Evolutionary conservation across 2,888 invertebrate genomes (phyloP).

Genomic region (Heliconius sara): DNA sequence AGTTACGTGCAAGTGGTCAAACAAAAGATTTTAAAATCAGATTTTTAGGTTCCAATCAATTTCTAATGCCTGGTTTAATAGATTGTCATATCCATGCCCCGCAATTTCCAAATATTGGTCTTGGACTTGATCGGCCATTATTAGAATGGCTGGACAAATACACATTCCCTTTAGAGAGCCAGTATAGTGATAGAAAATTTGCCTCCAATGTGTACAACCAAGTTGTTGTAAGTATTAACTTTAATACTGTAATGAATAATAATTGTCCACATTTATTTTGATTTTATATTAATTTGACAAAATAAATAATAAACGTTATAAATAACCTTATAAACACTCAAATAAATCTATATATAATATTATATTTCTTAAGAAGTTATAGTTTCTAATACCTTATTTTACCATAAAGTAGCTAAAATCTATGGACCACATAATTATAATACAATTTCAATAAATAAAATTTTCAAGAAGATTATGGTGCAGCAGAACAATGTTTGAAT

Average conservation of each 20-base stretch:
- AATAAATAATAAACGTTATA: too few species aligned
- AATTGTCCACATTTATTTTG: background rate
- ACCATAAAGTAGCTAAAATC: background rate
- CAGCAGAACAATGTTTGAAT: too few species aligned
- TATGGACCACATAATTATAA: too few species aligned
- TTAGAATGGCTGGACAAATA: constrained; percentile 93
- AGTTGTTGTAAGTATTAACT: constrained; percentile 89
- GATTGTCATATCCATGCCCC: constrained; percentile 96
- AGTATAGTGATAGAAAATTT: constrained; percentile 87
- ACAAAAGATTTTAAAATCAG: constrained; percentile 3
- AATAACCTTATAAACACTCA: too few species aligned
- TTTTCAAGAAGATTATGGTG: too few species aligned
- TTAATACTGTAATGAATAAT: background rate
- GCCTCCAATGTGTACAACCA: constrained; percentile 88
- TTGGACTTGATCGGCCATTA: constrained; percentile 91
- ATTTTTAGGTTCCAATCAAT: constrained; percentile 74
- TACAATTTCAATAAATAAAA: too few species aligned
- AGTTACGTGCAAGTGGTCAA: background rate
- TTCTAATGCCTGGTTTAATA: constrained; percentile 93
- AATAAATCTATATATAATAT: too few species aligned
- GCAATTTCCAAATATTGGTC: constrained; percentile 93
- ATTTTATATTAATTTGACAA: too few species aligned
- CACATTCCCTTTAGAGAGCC: constrained; percentile 92
- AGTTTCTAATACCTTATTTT: background rate
- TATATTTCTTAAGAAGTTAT: background rate